phyloP scores from a whole-genome alignment of 2,797 vertebrate species.

The Eleutherodactylus coqui region DNA sequence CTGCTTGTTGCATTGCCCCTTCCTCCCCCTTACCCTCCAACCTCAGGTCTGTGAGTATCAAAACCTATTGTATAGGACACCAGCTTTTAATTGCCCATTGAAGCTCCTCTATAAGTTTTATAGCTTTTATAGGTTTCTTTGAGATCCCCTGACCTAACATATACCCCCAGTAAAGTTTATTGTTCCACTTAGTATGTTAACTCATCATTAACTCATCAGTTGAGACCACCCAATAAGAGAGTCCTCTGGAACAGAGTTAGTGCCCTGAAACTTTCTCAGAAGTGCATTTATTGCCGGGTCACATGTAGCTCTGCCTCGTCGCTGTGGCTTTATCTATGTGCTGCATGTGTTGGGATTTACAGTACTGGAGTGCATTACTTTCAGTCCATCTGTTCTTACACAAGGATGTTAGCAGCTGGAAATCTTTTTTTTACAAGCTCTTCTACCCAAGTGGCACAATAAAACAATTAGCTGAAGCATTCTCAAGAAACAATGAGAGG shows the following conservation, averaged over 20 bases:
- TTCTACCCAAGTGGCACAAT: slow-evolving; percentile 24
- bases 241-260: not conserved
- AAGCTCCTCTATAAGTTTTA: not conserved
- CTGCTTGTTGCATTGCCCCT: too few species aligned
- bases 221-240: slow-evolving; percentile 32
- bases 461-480: slow-evolving; percentile 47
- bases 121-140: not conserved
- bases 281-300: not conserved
- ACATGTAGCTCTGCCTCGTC: not conserved
- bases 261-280: not conserved
- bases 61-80: not conserved
- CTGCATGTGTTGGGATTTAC: slow-evolving; percentile 16
- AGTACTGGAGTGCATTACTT: not conserved
- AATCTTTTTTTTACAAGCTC: slow-evolving; percentile 37
- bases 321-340: not conserved
- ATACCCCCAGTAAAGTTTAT: not conserved
- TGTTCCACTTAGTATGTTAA: not conserved
- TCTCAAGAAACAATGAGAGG: slow-evolving; percentile 38
- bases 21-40: too few species aligned
- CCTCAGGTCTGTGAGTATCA: too few species aligned
- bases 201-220: not conserved
- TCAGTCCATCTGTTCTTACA: slow-evolving; percentile 44
- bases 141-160: not conserved
- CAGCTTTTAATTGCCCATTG: not conserved
- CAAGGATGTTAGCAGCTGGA: slow-evolving; percentile 43